Conservation (phyloP, 2,113 vertebrate genomes). For the Pongo pygmaeus region DNA sequence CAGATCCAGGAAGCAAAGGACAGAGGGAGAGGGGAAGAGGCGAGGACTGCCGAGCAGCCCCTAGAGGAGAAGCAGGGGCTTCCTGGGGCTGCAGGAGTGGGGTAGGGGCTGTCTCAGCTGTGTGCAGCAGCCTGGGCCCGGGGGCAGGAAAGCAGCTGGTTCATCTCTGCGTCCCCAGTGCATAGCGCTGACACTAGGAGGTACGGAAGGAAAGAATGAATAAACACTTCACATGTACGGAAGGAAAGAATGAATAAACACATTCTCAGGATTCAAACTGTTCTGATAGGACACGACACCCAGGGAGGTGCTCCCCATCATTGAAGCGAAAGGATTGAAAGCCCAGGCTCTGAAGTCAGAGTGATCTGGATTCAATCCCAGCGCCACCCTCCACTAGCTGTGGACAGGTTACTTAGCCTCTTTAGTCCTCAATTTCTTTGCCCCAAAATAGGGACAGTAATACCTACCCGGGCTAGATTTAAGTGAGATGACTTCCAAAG, state of each 20-base stretch:
- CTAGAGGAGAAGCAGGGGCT: neutral
- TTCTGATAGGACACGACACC: neutral
- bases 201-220: neutral
- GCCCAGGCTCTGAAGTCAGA: neutral
- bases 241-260: conserved; percentile 14
- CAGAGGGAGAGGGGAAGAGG: neutral
- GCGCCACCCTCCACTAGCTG: neutral
- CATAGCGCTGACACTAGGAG: neutral
- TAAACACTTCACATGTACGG: neutral
- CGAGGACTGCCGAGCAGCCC: neutral
- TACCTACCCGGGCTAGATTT: neutral
- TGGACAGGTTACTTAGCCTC: neutral
- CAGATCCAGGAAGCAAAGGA: neutral
- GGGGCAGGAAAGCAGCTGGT: neutral
- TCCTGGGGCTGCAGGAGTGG: neutral
- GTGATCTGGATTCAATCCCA: neutral
- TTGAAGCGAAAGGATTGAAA: neutral
- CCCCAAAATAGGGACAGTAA: neutral
- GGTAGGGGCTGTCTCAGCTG: neutral
- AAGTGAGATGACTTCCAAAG: no score
- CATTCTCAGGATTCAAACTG: neutral
- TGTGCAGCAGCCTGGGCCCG: neutral
- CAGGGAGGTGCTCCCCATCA: neutral
- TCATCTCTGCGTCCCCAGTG: neutral
- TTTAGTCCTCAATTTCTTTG: neutral